Base-by-base conservation (phyloP, 2,797 vertebrate genomes). In the Cephalopachus bancanus region DNA sequence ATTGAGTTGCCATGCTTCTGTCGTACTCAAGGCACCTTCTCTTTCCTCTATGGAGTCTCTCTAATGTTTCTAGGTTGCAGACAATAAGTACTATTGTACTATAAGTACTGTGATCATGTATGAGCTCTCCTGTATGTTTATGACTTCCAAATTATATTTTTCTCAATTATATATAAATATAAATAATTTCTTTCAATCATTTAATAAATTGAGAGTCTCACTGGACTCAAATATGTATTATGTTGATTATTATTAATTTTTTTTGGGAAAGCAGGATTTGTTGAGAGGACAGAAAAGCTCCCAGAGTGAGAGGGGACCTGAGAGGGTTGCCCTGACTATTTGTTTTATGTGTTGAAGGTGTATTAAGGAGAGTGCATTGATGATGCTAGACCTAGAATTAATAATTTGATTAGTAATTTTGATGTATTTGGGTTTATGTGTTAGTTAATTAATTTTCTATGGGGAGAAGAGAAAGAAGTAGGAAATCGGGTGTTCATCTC, bases 381-480 rank as follows among this genome's bases (percentile, higher is more conserved):
- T 75, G 51, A 15, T 95, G 3, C 22, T 69, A 64, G 37, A 93
- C 20, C 24, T 72, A 72, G 44, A 71, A 84, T 78, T 51, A 83
- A 4, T 94, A 91, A 91, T n/a, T n/a, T n/a, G n/a, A n/a, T n/a
- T n/a, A n/a, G 8, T 94, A 86, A 86, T 94, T 92, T 86, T 90
- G 26, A 72, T 85, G 9, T 85, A 12, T 72, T 83, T 79, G 8
- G n/a, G 37, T 81, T 84, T 88, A 28, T 67, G 14, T 59, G 67
- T 83, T 83, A 62, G 37, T 72, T 67, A 85, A 71, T 92, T 92
- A 67, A 71, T 92, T 96, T 95, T 87, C 28, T 72, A 0, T 71
- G 1, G 19, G 20, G 53, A 92, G 65, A 96, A 78, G 30, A 81
- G 51, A 26, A 86, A 91, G 51, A 71, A 69, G 44, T 78, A 93